Evolutionary conservation across 2,888 invertebrate genomes (phyloP), one percentile per base, ranked within the genome.

Genomic region (Desoria tigrina): DNA sequence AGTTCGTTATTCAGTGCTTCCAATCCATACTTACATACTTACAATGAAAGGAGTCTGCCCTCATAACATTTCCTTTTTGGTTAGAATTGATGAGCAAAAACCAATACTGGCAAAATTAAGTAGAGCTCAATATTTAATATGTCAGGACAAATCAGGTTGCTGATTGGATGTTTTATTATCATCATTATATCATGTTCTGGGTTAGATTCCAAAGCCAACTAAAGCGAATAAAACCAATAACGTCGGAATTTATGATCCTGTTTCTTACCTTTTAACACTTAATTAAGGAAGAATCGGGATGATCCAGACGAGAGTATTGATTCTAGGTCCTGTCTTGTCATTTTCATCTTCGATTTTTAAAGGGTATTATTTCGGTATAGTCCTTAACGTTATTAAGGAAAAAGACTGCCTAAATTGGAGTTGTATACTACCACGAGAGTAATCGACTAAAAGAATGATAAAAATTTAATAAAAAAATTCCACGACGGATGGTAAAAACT

Each of bases 331-430:
- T 45, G 4, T n/a, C 16, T 11, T 45, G 45, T 6, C 21, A 45
- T 45, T 45, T 45, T 45, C 45, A 45, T 45, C 45, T 45, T 45
- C 21, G 4, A n/a, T n/a, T n/a, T n/a, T n/a, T n/a, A n/a, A n/a
- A n/a, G n/a, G n/a, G n/a, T n/a, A n/a, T n/a, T n/a, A n/a, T n/a
- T n/a, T n/a, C n/a, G n/a, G n/a, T n/a, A n/a, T n/a, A n/a, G n/a
- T n/a, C n/a, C n/a, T n/a, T n/a, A n/a, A n/a, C n/a, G n/a, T n/a
- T n/a, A n/a, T n/a, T n/a, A n/a, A n/a, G n/a, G n/a, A n/a, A n/a
- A n/a, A n/a, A n/a, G n/a, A n/a, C n/a, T n/a, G n/a, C n/a, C 6
- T 32, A 32, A 32, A 32, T 32, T 32, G 32, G 4, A 32, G 32
- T 32, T 32, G 4, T 32, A 11, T 32, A 32, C 6, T 32, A 32